Conservation (phyloP, 2,113 vertebrate genomes). For the Chinchilla lanigera region DNA sequence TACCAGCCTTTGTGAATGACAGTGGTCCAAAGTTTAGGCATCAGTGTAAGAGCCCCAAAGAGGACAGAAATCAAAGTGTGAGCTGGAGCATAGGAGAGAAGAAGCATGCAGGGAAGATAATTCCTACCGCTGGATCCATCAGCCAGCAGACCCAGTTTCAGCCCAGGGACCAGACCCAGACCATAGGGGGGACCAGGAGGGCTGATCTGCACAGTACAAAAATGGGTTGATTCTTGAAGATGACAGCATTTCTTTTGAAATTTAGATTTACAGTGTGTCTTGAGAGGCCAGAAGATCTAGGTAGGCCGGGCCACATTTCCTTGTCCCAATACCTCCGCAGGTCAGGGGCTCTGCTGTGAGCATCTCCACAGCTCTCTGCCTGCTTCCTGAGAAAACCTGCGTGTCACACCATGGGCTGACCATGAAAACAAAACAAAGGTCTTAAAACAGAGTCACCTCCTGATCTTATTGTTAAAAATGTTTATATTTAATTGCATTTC, state of each 20-base stretch:
- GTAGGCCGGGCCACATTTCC: background rate
- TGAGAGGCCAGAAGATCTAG: background rate
- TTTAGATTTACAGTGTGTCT: background rate
- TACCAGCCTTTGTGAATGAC: background rate
- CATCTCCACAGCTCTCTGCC: too few species aligned
- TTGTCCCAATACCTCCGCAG: background rate
- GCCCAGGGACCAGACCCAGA: background rate
- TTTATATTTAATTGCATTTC: background rate
- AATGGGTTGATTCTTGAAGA: background rate
- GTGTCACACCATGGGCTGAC: background rate
- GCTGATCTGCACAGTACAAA: fast-evolving
- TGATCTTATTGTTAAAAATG: background rate
- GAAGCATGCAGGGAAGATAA: background rate
- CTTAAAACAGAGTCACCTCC: background rate
- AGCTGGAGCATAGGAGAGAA: background rate
- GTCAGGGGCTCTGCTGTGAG: fast-evolving
- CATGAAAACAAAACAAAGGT: background rate
- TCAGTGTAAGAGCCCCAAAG: background rate
- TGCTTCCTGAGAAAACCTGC: background rate
- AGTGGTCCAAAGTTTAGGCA: background rate
- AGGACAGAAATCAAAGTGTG: background rate
- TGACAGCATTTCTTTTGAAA: background rate
- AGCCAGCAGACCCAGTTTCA: too few species aligned
- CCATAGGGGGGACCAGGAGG: fast-evolving
- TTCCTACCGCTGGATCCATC: background rate